Base-by-base conservation (phyloP, 53 echinoderm and acorn worm genomes). In the Patiria pectinifera region DNA sequence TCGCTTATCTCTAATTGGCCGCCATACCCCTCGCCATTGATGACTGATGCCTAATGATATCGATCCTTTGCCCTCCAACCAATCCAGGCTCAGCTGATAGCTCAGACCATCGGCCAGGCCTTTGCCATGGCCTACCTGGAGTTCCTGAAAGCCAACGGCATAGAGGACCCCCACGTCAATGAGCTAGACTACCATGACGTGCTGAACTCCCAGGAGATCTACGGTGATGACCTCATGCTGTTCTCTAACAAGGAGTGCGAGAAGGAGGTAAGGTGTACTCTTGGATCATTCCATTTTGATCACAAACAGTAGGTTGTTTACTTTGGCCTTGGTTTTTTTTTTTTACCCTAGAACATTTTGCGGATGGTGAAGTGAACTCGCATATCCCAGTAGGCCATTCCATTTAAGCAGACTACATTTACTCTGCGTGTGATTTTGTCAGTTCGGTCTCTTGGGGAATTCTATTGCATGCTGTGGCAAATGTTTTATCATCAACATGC, bases 221-320 rank as follows among this genome's bases (percentile, higher is more conserved):
- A 99, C 75, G 99, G 99, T 4, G 99, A 99, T 91, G 99, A 99
- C 85, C 95, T 99, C 76, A 97, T 99, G 99, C 87, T 99, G 76
- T 99, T 99, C 91, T 97, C 97, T 4, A 99, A 99, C 85, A 99
- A 99, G 90, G 99, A 99, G 86, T 99, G 99, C 82, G 99, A 99
- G 92, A 99, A 99, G 86, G 99, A 99, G 99, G 99, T 99, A 82
- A 87, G 93, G 47, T 74, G 24, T 24, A 23, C 74, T 74, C 74
- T 74, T 18, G 2, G 66, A 11, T 66, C 19, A 11, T 7, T 4
- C 14, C 19, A 18, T 66, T 18, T 3, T 13, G 66, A 16, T 11
- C 10, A 15, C 3, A 15, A 66, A 11, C 1, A 74, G n/a, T 22
- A 74, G 53, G 18, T 74, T n/a, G 13, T 74, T 74, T 74, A 6